These are phyloP conservation scores for Strix occidentalis DNA, from an alignment of 2,797 vertebrate genomes.

Conservation along the genomic window DNA sequence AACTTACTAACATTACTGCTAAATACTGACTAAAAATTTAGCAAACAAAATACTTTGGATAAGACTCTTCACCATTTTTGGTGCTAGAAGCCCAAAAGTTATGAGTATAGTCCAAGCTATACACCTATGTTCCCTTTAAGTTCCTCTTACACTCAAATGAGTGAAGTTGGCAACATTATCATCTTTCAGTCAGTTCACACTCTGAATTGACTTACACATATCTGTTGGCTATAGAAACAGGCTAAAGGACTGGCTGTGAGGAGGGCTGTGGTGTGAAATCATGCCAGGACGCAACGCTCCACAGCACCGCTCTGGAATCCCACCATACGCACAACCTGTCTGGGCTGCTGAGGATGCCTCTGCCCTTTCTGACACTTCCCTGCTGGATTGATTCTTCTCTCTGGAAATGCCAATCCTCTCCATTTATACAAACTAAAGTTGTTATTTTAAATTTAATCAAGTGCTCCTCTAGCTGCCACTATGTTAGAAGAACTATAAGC, in stretches of 20 bases:
- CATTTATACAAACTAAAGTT: background rate
- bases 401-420: background rate
- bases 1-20: background rate
- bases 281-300: accelerated
- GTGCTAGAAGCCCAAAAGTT: background rate
- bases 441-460: background rate
- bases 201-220: background rate
- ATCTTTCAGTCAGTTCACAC: background rate
- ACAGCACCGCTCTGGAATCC: background rate
- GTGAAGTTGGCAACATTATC: background rate
- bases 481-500: background rate
- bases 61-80: background rate
- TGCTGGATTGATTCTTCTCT: background rate
- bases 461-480: background rate
- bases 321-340: background rate
- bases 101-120: background rate
- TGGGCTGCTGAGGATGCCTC: background rate
- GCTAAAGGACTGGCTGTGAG: background rate
- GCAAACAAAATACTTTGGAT: background rate
- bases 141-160: background rate
- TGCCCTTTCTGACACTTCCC: background rate
- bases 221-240: background rate
- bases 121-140: background rate
- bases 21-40: background rate
- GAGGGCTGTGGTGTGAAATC: background rate